phyloP scores from a whole-genome alignment of 2,797 vertebrate genomes.

The Natrix natrix region DNA sequence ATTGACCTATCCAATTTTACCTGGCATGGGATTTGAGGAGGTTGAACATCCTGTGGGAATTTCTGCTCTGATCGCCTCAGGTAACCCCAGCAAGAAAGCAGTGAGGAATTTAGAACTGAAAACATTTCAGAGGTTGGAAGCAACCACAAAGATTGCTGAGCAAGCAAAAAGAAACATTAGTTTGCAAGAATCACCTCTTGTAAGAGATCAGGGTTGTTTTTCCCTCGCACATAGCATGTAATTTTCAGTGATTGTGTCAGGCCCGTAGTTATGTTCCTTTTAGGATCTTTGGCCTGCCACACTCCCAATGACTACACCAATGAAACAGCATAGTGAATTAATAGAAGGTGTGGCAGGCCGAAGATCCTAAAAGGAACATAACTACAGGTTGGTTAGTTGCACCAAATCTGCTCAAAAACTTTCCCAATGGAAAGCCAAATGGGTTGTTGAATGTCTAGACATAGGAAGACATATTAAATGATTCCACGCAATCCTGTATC shows the following conservation, averaged over 20 bases:
- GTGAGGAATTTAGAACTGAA: neutral
- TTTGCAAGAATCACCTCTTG: constrained; percentile 20
- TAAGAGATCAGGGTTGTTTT: constrained; percentile 35
- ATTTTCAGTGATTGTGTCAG: constrained; percentile 15
- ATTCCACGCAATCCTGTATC: too few relatives aligned
- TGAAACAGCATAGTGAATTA: too few relatives aligned
- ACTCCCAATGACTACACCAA: too few relatives aligned
- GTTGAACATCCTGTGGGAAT: neutral
- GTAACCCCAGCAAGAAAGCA: neutral
- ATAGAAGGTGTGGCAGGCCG: too few relatives aligned
- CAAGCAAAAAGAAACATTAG: constrained; percentile 1
- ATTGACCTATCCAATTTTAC: neutral
- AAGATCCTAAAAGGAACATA: too few relatives aligned
- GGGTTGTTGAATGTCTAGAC: too few relatives aligned
- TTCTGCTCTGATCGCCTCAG: neutral
- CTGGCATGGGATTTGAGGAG: neutral
- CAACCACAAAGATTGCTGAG: neutral
- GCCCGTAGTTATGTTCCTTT: too few relatives aligned
- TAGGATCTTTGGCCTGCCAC: too few relatives aligned
- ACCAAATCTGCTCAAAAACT: too few relatives aligned
- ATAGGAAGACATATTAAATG: too few relatives aligned
- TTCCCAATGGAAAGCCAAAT: too few relatives aligned
- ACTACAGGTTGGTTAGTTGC: too few relatives aligned
- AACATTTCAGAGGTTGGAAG: neutral
- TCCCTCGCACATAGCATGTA: neutral